Base-by-base conservation (phyloP, 2,113 vertebrate genomes). In the Dendropsophus ebraccatus region DNA sequence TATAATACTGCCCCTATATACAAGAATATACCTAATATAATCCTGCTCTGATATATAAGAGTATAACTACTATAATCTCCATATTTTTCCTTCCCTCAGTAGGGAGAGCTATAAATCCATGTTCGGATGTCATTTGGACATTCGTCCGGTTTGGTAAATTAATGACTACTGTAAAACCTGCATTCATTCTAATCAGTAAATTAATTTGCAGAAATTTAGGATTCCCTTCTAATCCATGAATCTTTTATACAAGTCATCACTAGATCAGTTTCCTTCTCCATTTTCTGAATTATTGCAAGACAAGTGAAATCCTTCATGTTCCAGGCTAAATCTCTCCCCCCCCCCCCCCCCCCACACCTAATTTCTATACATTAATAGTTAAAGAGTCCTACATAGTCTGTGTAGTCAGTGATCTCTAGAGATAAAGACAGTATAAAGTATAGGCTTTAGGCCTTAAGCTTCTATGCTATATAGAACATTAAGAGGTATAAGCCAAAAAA, bases 141-240 rank as follows among this genome's bases (percentile, higher is more conserved):
- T 19, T 12, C 19, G 12, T 12, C 35, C 32, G 37, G 35, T 76
- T 76, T 32, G 49, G 47, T 19, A 32, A 76, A 76, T 52, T 62
- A 81, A 81, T 81, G 35, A 17, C 56, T 47, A 19, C 35, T 81
- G 56, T 65, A 62, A 45, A 62, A 65, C 47, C 37, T 25, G 23
- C 77, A 60, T 80, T 80, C 35, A n/a, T 80, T 80, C 60, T 54
- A 80, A 80, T 80, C 54, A 41, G 77, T 60, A 60, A 80, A 80
- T 80, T 80, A 80, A 80, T 81, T 81, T 45, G 35, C 37, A 62
- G 11, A 16, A 16, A 81, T 62, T 16, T 65, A 81, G 78, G 41
- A 62, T 62, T 78, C 25, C 56, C 13, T 65, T 81, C 0, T 4
- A 62, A 81, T 28, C 37, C n/a, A 62, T 81, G 56, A 81, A 81